Evolutionary conservation across 1,140 invertebrate genomes (phyloP).

Genomic region (Cotesia chilonis): DNA sequence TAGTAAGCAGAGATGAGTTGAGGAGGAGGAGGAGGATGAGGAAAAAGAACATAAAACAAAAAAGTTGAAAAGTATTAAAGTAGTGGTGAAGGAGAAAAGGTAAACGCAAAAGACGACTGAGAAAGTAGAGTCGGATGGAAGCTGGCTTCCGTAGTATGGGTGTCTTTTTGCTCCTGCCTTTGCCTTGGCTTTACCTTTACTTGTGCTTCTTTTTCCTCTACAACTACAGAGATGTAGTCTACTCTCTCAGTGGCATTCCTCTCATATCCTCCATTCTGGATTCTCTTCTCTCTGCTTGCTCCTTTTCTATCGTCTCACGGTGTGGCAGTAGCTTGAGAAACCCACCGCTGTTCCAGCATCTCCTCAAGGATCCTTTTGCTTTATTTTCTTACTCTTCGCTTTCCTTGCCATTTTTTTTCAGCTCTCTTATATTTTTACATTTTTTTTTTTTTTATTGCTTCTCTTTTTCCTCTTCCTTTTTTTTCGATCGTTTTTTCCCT

Average conservation of each 20-base stretch:
- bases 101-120: no score
- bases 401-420: conserved; percentile 3
- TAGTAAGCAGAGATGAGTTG: background rate
- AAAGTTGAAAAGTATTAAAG: background rate
- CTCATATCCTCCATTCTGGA: background rate
- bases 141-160: conserved; percentile 6
- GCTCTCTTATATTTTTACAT: background rate
- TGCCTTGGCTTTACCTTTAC: background rate
- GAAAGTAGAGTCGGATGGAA: conserved; percentile 6
- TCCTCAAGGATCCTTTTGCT: conserved; percentile 24
- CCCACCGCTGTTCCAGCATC: conserved; percentile 10
- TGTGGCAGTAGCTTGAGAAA: background rate
- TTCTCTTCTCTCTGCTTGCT: background rate
- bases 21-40: background rate
- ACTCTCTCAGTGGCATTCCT: background rate
- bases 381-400: conserved; percentile 7
- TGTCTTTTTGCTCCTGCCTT: conserved; percentile 9
- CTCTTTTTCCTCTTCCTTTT: background rate
- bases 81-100: no score
- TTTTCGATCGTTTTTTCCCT: background rate
- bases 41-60: background rate
- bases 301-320: background rate
- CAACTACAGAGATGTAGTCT: no score
- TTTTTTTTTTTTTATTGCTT: conserved; percentile 1
- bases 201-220: conserved; percentile 15